Evolutionary conservation across 2,797 vertebrate species (phyloP).

Genomic region (Eulemur albifrons): DNA sequence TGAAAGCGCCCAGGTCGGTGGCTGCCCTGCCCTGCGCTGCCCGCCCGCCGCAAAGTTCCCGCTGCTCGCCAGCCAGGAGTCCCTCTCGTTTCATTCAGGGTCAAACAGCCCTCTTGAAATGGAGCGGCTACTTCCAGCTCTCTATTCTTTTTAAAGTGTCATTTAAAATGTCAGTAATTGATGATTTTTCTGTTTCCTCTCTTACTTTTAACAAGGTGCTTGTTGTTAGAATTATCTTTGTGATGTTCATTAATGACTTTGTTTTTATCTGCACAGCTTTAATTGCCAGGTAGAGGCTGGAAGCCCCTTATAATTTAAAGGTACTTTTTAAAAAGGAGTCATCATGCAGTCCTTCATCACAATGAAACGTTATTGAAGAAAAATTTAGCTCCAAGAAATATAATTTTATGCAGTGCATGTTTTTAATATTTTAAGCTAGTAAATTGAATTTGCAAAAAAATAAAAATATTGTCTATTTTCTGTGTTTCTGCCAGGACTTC

Average conservation of each 20-base stretch:
- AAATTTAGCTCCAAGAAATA: conserved; percentile 26
- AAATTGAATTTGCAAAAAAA: neutral
- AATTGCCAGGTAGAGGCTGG: neutral
- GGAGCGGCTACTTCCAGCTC: neutral
- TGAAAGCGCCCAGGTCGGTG: neutral
- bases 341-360: neutral
- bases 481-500: neutral
- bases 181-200: neutral
- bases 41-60: conserved; percentile 55
- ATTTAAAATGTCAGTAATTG: conserved; percentile 9
- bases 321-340: neutral
- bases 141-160: neutral
- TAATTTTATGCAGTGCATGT: neutral
- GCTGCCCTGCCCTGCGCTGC: neutral
- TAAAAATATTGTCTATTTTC: conserved; percentile 23
- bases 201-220: conserved; percentile 21
- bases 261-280: conserved; percentile 23
- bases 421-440: conserved; percentile 20
- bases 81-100: neutral
- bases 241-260: conserved; percentile 25
- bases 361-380: conserved; percentile 13
- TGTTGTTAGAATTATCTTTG: conserved; percentile 7
- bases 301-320: conserved; percentile 1
- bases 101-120: neutral
- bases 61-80: conserved; percentile 41